Percentiles rank a stretch among this genome's conserved stretches.
phyloP scores from a whole-genome alignment of 1,140 invertebrate genomes.

The Apolygus lucorum region DNA sequence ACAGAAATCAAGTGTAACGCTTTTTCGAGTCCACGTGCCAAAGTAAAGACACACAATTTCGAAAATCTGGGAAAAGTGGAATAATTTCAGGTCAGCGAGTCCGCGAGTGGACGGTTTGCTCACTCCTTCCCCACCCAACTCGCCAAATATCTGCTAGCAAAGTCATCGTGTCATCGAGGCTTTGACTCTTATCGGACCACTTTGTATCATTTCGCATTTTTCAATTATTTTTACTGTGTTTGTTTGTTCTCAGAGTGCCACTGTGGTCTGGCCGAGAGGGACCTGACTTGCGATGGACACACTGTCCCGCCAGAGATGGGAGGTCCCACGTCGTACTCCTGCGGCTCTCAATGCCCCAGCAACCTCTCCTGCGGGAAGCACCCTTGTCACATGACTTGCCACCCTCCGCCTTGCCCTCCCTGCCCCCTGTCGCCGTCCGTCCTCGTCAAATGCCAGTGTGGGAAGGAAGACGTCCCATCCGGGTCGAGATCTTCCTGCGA shows the following conservation, averaged over 20 bases:
- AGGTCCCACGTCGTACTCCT: constrained; percentile 44
- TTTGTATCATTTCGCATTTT: too few relatives aligned
- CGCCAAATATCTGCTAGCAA: too few relatives aligned
- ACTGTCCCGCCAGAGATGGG: constrained; percentile 7
- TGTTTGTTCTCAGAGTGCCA: constrained; percentile 46
- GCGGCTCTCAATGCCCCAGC: constrained; percentile 59
- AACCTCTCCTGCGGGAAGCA: constrained; percentile 66
- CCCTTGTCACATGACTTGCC: constrained; percentile 61
- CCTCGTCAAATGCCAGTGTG: constrained; percentile 76
- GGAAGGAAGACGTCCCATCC: constrained; percentile 51
- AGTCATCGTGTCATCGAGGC: too few relatives aligned
- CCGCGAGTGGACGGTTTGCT: too few relatives aligned
- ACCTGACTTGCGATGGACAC: constrained; percentile 44
- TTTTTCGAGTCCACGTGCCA: too few relatives aligned
- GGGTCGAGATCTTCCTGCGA: constrained; percentile 56
- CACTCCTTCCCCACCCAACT: too few relatives aligned
- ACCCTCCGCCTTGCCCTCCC: constrained; percentile 46
- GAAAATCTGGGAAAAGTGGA: too few relatives aligned
- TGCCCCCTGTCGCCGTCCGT: constrained; percentile 54
- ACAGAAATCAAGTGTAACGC: too few relatives aligned
- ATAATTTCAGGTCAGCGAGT: too few relatives aligned
- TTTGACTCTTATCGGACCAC: too few relatives aligned
- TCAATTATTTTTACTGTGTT: not conserved
- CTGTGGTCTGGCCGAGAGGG: constrained; percentile 47
- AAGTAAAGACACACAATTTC: too few relatives aligned